phyloP scores from a whole-genome alignment of 2,888 invertebrate species.

The Iphiclides podalirius region DNA sequence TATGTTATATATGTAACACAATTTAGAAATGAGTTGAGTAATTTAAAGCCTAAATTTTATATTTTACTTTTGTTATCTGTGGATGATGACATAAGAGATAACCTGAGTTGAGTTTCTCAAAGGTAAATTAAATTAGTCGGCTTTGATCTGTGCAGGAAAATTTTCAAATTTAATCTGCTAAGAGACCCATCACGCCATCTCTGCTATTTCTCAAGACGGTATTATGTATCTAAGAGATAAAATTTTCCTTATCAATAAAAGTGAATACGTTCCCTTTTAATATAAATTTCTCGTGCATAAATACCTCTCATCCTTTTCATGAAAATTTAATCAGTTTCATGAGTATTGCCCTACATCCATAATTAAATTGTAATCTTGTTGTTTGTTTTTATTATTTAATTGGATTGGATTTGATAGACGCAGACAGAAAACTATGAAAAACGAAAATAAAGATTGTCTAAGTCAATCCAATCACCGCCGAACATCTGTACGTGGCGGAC shows the following conservation, averaged over 20 bases:
- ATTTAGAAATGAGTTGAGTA: too few species aligned
- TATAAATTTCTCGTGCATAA: slow-evolving; percentile 14
- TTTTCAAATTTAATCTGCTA: slow-evolving; percentile 30
- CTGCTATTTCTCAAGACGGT: slow-evolving; percentile 27
- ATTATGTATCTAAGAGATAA: slow-evolving; percentile 24
- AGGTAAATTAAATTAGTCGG: slow-evolving; percentile 36
- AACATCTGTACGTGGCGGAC: too few species aligned
- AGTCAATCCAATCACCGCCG: too few species aligned
- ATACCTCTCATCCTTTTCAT: slow-evolving; percentile 8
- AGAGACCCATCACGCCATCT: slow-evolving; percentile 24
- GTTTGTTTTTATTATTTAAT: too few species aligned
- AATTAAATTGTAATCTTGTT: not conserved
- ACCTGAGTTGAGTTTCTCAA: slow-evolving; percentile 21
- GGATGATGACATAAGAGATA: slow-evolving; percentile 30
- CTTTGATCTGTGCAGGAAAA: slow-evolving; percentile 33
- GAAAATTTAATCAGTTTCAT: slow-evolving; percentile 2
- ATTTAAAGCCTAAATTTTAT: slow-evolving; percentile 23
- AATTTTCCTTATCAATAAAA: slow-evolving; percentile 25
- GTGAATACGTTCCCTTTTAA: slow-evolving; percentile 23
- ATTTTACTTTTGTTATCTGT: slow-evolving; percentile 32
- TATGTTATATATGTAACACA: too few species aligned
- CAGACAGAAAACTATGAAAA: too few species aligned
- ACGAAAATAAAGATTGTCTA: too few species aligned
- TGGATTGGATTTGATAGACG: too few species aligned
- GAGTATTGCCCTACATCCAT: not conserved